phyloP scores from a whole-genome alignment of 1,140 invertebrate species.

The Calosoma granatense region DNA sequence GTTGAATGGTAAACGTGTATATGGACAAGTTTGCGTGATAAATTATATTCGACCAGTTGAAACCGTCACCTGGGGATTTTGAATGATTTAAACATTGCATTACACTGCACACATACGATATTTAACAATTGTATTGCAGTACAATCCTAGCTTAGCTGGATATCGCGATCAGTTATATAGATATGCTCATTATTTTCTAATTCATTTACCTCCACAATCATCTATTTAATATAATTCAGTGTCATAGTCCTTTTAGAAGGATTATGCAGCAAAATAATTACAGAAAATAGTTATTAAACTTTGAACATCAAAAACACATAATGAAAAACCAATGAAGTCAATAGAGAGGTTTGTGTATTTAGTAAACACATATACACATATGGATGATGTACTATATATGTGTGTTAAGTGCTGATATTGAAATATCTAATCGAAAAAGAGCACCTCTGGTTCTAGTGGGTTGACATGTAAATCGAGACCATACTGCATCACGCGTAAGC shows the following conservation, averaged over 20 bases:
- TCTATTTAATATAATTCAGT: no score
- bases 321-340: no score
- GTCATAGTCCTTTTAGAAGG: no score
- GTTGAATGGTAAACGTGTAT: no score
- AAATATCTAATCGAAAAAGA: neutral
- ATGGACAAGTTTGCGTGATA: slow-evolving; percentile 20
- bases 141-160: no score
- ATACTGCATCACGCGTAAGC: neutral
- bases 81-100: slow-evolving; percentile 8
- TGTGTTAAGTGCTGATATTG: neutral
- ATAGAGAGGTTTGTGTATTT: neutral
- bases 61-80: slow-evolving; percentile 22
- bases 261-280: no score
- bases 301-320: no score
- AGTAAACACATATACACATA: neutral
- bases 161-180: no score
- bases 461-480: neutral
- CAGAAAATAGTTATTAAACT: no score
- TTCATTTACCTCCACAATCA: neutral
- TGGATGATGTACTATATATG: no score
- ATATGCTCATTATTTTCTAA: slow-evolving; percentile 5
- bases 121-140: slow-evolving; percentile 1
- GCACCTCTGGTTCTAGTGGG: neutral
- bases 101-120: neutral
- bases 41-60: slow-evolving; percentile 16